phyloP scores from a whole-genome alignment of 2,797 vertebrate species.

The Lacerta agilis region DNA sequence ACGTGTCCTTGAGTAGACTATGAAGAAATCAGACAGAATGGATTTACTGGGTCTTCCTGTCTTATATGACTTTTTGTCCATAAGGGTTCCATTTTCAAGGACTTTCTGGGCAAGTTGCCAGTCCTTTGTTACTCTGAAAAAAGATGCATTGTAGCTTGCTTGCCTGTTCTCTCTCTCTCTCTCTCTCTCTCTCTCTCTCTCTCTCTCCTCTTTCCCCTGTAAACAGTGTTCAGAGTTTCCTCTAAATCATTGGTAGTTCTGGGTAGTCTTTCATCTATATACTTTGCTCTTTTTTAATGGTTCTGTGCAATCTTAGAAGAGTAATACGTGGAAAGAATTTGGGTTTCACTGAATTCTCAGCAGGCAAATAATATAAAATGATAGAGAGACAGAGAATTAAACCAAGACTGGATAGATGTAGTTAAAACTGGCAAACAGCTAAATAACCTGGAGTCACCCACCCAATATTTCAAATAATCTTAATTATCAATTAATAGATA shows the following conservation, averaged over 20 bases:
- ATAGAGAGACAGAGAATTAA: background rate
- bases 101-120: conserved; percentile 64
- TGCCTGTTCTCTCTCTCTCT: background rate
- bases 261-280: background rate
- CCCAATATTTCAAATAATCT: background rate
- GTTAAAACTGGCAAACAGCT: background rate
- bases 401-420: background rate
- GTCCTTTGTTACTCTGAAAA: conserved; percentile 46
- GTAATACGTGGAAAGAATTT: background rate
- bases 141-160: conserved; percentile 22
- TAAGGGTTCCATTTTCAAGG: conserved; percentile 67
- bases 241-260: conserved; percentile 19
- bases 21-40: conserved; percentile 72
- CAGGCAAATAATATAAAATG: background rate
- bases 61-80: conserved; percentile 54
- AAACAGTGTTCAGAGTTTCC: conserved; percentile 36
- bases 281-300: conserved; percentile 7
- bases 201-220: no score
- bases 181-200: no score
- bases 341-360: background rate
- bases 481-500: background rate
- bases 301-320: background rate
- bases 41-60: conserved; percentile 67
- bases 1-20: conserved; percentile 77
- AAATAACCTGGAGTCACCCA: background rate